A percentile compares a stretch with the other conserved stretches of the same genome.
phyloP scores from a whole-genome alignment of 2,888 invertebrate species.

The Temnothorax unifasciatus region DNA sequence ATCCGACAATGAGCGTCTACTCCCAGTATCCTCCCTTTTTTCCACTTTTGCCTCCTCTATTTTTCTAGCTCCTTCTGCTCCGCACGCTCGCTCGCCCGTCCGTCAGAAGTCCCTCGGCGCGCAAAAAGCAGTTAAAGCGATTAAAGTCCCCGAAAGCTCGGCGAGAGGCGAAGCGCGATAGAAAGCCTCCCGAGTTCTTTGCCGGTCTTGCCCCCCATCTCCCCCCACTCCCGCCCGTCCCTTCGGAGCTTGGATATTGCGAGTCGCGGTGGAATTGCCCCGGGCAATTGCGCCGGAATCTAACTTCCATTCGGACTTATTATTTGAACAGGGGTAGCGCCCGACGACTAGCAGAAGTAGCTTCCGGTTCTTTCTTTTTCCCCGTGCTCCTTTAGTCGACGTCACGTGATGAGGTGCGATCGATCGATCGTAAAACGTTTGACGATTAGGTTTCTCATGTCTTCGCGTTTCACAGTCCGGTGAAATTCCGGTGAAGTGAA shows the following conservation, averaged over 20 bases:
- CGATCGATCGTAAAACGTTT: constrained; percentile 61
- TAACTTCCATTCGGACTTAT: constrained; percentile 81
- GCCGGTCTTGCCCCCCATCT: constrained; percentile 44
- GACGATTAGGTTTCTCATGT: constrained; percentile 27
- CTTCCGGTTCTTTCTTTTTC: constrained; percentile 58
- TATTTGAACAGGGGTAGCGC: constrained; percentile 78
- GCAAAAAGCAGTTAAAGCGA: constrained; percentile 78
- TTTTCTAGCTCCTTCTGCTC: constrained; percentile 68
- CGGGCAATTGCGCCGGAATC: constrained; percentile 78
- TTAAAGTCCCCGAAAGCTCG: constrained; percentile 78
- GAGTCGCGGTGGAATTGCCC: constrained; percentile 75
- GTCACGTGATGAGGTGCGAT: constrained; percentile 58
- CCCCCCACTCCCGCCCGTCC: constrained; percentile 10
- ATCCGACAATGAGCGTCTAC: constrained; percentile 70
- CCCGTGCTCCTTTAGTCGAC: constrained; percentile 51
- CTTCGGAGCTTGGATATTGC: constrained; percentile 72
- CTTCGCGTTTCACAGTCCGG: constrained; percentile 52
- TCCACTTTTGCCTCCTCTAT: constrained; percentile 64
- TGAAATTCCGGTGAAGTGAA: constrained; percentile 1
- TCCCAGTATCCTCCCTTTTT: constrained; percentile 50
- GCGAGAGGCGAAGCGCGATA: constrained; percentile 72
- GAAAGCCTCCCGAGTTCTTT: constrained; percentile 75
- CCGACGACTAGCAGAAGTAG: constrained; percentile 65
- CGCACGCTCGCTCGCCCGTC: constrained; percentile 62
- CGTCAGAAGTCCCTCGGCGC: constrained; percentile 67